Evolutionary conservation across 2,888 invertebrate species (phyloP), one percentile per base, ranked within the genome.

Genomic region (Hemithea aestivaria): DNA sequence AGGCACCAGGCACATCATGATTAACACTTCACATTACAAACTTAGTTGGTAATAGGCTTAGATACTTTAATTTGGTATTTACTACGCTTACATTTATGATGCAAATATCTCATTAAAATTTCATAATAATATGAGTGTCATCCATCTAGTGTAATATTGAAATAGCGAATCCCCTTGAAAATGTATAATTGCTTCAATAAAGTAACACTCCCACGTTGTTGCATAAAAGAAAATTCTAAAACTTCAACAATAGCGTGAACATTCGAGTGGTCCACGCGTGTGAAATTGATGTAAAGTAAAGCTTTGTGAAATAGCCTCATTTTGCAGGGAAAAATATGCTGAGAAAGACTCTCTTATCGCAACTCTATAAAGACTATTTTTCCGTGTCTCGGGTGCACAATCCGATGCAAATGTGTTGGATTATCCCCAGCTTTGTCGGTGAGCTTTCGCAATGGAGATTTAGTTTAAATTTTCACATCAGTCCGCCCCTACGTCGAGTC

Each of bases 391-490:
- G 22, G 11, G 27, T 29, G 36, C 26, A 44, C 29, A 24, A 33
- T 21, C 8, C 24, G 25, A 40, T 48, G 43, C 44, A 44, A 48
- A 45, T 40, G 30, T 47, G 58, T 60, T 61, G 26, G 41, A 69
- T 70, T 66, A 71, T 71, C 67, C 67, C 55, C 53, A 53, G 59
- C 60, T 61, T 42, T 48, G 48, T 55, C 51, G 53, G 56, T 52
- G 51, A 54, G 56, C 60, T 56, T 64, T 67, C 57, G 66, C 48
- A 32, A 62, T 51, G 66, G 73, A 73, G 78, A 67, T 76, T 75
- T 63, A 68, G 56, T 81, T 79, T 64, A 81, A 77, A 80, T 73
- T 74, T 74, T 71, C 69, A 61, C 69, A 60, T 66, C 65, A 53
- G 65, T 67, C 63, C 62, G 61, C 62, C 60, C 56, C 53, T 37